Evolutionary conservation across 2,888 invertebrate species (phyloP), one percentile per base, ranked within the genome.

Genomic region (Digitonthophagus gazella): DNA sequence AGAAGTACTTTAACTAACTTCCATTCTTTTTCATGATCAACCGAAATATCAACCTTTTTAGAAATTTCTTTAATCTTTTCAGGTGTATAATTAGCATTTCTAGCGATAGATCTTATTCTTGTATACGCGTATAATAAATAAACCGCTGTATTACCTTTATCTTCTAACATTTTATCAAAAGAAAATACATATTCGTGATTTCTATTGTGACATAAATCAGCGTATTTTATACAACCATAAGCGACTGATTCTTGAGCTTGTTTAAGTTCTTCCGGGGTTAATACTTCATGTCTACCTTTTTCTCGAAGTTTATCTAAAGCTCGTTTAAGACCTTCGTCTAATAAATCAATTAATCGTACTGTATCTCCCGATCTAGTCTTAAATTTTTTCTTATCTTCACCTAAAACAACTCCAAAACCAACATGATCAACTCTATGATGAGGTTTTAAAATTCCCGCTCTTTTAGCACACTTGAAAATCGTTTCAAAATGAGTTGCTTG

Each of bases 151-250:
- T 99, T 99, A 6, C 99, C 99, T 80, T 94, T 93, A 81, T 99
- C 98, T 79, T 99, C 98, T 72, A 99, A 86, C 99, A 99, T 99
- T 83, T 96, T 96, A 79, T 99, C 97, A 83, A 98, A 99, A 0
- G 97, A 98, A 84, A 99, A 99, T 1, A 98, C 90, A 80, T 99
- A 99, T 80, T 98, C 98, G 80, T 94, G 93, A 68, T 89, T 90
- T 71, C 97, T 88, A 81, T 97, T 97, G 78, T 98, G 97, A 11
- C 93, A 93, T 64, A 99, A 86, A 85, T 99, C 99, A 2, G 98
- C 93, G 82, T 99, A 99, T 82, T 98, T 99, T 69, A 99, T 97
- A 80, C 99, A 99, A 2, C 98, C 97, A 82, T 97, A 98, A 0
- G 98, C 98, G 0, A 99, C 90, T 0, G 97, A 91, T 84, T 95